Conservation (phyloP, 2,888 invertebrate species). For the Eupithecia vulgata region DNA sequence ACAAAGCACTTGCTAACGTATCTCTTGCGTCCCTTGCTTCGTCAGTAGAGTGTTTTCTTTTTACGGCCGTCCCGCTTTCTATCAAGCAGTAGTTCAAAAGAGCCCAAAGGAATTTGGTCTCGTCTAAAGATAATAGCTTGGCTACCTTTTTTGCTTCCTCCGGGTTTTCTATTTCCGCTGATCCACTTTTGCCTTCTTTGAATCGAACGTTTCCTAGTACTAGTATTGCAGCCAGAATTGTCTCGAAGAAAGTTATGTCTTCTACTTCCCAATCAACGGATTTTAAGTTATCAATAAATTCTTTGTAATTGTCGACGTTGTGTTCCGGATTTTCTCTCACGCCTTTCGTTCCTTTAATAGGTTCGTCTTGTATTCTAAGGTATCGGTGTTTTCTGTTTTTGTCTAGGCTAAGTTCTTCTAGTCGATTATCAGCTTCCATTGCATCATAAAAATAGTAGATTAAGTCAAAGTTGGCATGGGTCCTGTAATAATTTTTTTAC, state of each 20-base stretch:
- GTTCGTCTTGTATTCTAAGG: slow-evolving; percentile 86
- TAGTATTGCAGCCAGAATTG: slow-evolving; percentile 89
- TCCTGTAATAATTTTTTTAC: slow-evolving; percentile 76
- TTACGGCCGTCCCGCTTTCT: slow-evolving; percentile 88
- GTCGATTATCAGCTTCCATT: slow-evolving; percentile 86
- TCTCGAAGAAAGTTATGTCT: slow-evolving; percentile 88
- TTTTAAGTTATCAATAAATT: slow-evolving; percentile 85
- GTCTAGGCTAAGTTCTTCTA: slow-evolving; percentile 87
- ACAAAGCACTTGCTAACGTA: slow-evolving; percentile 92
- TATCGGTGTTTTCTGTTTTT: slow-evolving; percentile 89
- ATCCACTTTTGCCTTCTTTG: slow-evolving; percentile 85
- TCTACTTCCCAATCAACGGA: slow-evolving; percentile 89
- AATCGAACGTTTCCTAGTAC: slow-evolving; percentile 92
- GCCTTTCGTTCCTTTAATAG: slow-evolving; percentile 83
- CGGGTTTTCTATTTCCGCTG: slow-evolving; percentile 89
- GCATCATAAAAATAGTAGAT: slow-evolving; percentile 96
- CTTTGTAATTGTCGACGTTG: slow-evolving; percentile 86
- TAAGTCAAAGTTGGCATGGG: slow-evolving; percentile 94
- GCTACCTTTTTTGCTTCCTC: slow-evolving; percentile 89
- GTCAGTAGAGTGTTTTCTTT: slow-evolving; percentile 87
- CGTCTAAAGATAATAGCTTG: slow-evolving; percentile 89
- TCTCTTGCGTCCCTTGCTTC: slow-evolving; percentile 94
- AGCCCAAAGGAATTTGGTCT: slow-evolving; percentile 93
- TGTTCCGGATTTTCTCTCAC: slow-evolving; percentile 86
- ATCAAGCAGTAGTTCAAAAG: slow-evolving; percentile 93